Base-by-base conservation (phyloP, 2,888 invertebrate genomes). In the Drosophila lacicola region DNA sequence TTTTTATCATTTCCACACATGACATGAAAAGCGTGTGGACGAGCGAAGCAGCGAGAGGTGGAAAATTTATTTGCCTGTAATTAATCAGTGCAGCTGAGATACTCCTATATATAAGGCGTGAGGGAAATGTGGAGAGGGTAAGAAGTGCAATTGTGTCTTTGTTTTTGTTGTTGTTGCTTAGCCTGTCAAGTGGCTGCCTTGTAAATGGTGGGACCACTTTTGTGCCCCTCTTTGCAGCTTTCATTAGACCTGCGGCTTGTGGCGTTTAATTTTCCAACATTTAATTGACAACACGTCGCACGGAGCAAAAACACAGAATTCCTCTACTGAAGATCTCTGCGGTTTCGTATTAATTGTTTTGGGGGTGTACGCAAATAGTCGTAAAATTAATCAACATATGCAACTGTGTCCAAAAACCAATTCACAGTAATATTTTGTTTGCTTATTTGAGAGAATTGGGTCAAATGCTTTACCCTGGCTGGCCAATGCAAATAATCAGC, bases 201-300 rank as follows among this genome's bases (percentile, higher is more conserved):
- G 39, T 47, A 63, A 50, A 69, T 57, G 54, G 33, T 36, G 47
- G 14, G 42, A 51, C 66, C 57, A 58, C 33, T 58, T 34, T 34
- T 41, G 63, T 44, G 29, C 47, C 58, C 45, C 45, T 49, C 55
- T 29, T 34, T 68, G 61, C 50, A 60, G 70, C 49, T 47, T 47
- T 73, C 62, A 66, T 69, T 61, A 75, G 62, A 51, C 14, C 56
- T 69, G 74, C 63, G 81, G 81, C 56, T 42, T 73, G 78, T 74
- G 81, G 86, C 89, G 75, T 88, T 86, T 80, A 88, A 84, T 90
- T 90, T 89, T 89, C 80, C 82, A 89, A 80, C 88, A 85, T 90
- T 90, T 90, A 90, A 90, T 91, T 91, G 90, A 90, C 88, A 91
- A 88, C 82, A 89, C 82, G 90, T 90, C 84, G 87, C 80, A 29